These are phyloP conservation scores for Hippoglossus stenolepis DNA, from an alignment of 2,113 vertebrate species.

Conservation along the genomic window DNA sequence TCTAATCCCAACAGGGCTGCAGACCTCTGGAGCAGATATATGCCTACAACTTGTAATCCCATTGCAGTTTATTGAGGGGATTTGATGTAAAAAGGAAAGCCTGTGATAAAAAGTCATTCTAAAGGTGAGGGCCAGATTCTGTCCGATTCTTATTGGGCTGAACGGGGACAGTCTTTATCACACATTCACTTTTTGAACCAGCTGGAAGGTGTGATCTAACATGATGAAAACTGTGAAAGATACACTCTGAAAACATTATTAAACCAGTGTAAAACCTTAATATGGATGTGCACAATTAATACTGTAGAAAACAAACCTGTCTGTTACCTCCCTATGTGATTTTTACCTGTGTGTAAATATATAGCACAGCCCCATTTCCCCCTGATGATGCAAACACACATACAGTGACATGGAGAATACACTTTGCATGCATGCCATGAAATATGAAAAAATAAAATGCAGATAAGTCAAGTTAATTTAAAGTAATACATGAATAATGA, in stretches of 20 bases:
- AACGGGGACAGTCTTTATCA: constrained; percentile 26
- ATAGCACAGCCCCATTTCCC: neutral
- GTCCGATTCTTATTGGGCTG: constrained; percentile 1
- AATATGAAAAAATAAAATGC: constrained; percentile 12
- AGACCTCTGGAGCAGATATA: constrained; percentile 34
- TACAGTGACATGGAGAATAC: too few species aligned
- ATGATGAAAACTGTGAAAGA: constrained; percentile 2
- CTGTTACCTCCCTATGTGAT: constrained; percentile 5
- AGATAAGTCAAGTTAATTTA: constrained; percentile 13
- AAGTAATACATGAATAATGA: constrained; percentile 19
- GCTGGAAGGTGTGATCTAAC: neutral
- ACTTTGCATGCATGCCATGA: too few species aligned
- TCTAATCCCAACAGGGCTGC: constrained; percentile 41
- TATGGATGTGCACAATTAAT: neutral
- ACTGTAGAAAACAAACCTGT: neutral
- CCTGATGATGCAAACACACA: neutral
- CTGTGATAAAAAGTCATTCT: constrained; percentile 37
- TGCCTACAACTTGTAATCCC: constrained; percentile 39
- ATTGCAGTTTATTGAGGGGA: constrained; percentile 39
- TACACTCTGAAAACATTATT: neutral
- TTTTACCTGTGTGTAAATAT: neutral
- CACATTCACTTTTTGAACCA: neutral
- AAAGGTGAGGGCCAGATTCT: constrained; percentile 33
- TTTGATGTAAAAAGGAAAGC: constrained; percentile 37
- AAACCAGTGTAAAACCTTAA: too few species aligned